Conservation (phyloP, 2,113 vertebrate species). For the Shinisaurus crocodilurus region DNA sequence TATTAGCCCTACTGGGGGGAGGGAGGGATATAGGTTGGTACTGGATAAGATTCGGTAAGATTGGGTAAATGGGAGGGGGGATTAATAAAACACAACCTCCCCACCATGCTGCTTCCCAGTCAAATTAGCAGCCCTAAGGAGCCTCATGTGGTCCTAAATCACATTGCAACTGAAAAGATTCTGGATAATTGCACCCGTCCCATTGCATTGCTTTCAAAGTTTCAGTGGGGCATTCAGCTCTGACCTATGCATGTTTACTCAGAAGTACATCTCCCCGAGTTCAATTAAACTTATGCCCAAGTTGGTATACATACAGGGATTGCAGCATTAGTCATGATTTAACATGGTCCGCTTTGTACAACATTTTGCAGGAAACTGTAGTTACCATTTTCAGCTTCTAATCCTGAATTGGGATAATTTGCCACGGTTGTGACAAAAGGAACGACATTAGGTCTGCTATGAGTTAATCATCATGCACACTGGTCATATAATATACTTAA, state of each 20-base stretch:
- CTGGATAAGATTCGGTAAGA: too few relatives aligned
- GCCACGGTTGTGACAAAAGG: not conserved
- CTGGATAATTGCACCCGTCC: not conserved
- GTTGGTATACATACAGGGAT: too few relatives aligned
- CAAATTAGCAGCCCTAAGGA: too few relatives aligned
- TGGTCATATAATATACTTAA: not conserved
- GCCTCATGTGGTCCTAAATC: not conserved
- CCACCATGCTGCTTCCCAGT: too few relatives aligned
- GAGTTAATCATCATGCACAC: conserved; percentile 62
- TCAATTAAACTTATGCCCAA: not conserved
- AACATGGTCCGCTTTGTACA: conserved; percentile 20
- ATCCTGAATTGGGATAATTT: conserved; percentile 29
- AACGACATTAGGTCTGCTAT: conserved; percentile 27
- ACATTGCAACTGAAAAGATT: not conserved
- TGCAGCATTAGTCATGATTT: not conserved
- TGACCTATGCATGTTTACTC: too few relatives aligned
- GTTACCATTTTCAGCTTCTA: conserved; percentile 5
- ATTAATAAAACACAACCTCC: too few relatives aligned
- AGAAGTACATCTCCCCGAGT: too few relatives aligned
- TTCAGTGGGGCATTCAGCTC: not conserved
- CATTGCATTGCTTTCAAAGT: not conserved
- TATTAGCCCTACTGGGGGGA: too few relatives aligned
- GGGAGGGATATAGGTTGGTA: too few relatives aligned
- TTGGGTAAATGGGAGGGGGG: too few relatives aligned
- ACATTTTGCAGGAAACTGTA: conserved; percentile 15